Conservation (phyloP, 2,888 invertebrate genomes). For the Encarsia formosa region DNA sequence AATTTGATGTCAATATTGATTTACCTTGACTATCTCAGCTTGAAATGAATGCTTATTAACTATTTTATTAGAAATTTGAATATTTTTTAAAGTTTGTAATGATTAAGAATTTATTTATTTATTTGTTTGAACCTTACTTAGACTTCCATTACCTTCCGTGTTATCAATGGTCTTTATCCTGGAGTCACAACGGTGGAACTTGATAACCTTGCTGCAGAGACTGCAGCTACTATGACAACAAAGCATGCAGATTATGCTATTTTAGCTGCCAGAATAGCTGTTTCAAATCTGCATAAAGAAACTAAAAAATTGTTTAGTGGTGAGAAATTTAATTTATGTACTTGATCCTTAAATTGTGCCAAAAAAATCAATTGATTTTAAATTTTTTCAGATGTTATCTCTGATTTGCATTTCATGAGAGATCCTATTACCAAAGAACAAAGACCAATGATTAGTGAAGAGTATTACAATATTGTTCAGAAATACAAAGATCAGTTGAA, state of each 20-base stretch:
- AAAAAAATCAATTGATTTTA: not conserved
- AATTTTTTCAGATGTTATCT: constrained; percentile 74
- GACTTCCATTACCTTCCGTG: constrained; percentile 83
- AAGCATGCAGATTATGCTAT: constrained; percentile 95
- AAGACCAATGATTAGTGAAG: constrained; percentile 83
- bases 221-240: constrained; percentile 96
- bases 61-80: too few species aligned
- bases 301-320: constrained; percentile 91
- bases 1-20: too few species aligned
- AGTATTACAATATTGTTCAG: constrained; percentile 75
- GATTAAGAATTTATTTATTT: not conserved
- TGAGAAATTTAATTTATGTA: constrained; percentile 44
- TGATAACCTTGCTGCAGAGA: constrained; percentile 97
- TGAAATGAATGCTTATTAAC: too few species aligned
- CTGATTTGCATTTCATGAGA: constrained; percentile 73
- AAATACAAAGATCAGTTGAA: constrained; percentile 85
- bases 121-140: constrained; percentile 39
- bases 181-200: constrained; percentile 96
- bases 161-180: constrained; percentile 90
- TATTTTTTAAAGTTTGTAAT: constrained; percentile 3
- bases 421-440: constrained; percentile 68
- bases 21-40: too few species aligned
- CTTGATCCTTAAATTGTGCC: not conserved
- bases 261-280: constrained; percentile 84
- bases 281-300: constrained; percentile 97